These are phyloP conservation scores for Polypterus bichir DNA, from an alignment of 2,113 vertebrate genomes.

Conservation along the genomic window DNA sequence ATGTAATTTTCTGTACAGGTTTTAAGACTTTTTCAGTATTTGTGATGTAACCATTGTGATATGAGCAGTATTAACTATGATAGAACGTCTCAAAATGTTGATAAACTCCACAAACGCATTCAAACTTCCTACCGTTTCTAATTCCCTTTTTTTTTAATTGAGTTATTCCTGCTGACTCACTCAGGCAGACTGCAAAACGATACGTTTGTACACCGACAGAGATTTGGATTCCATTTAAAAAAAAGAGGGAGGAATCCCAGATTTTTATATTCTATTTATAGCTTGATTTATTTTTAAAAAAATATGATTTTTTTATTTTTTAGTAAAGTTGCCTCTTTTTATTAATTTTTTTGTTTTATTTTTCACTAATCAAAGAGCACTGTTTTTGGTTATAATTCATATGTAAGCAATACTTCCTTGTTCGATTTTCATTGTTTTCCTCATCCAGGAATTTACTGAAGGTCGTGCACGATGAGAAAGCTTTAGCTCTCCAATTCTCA, in stretches of 20 bases:
- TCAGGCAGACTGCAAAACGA: slow-evolving; percentile 14
- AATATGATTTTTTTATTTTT: slow-evolving; percentile 27
- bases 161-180: too few relatives aligned
- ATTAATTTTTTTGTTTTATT: slow-evolving; percentile 23
- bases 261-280: slow-evolving; percentile 54
- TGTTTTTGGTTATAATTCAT: slow-evolving; percentile 30
- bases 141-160: slow-evolving; percentile 51
- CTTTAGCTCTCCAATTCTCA: too few relatives aligned
- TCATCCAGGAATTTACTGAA: not conserved
- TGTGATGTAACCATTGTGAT: slow-evolving; percentile 86
- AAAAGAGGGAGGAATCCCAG: slow-evolving; percentile 36
- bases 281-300: slow-evolving; percentile 57
- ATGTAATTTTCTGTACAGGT: slow-evolving; percentile 94
- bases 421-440: slow-evolving; percentile 23
- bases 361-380: slow-evolving; percentile 30
- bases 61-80: slow-evolving; percentile 79
- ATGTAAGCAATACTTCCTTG: slow-evolving; percentile 44
- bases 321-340: slow-evolving; percentile 47
- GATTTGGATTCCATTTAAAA: slow-evolving; percentile 42
- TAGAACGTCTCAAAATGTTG: slow-evolving; percentile 58
- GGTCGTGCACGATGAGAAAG: too few relatives aligned
- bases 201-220: slow-evolving; percentile 49
- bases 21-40: slow-evolving; percentile 95
- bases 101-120: slow-evolving; percentile 30
- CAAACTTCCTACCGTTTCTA: slow-evolving; percentile 87